Base-by-base conservation (phyloP, 2,888 invertebrate species). In the Ophioninae sp. region DNA sequence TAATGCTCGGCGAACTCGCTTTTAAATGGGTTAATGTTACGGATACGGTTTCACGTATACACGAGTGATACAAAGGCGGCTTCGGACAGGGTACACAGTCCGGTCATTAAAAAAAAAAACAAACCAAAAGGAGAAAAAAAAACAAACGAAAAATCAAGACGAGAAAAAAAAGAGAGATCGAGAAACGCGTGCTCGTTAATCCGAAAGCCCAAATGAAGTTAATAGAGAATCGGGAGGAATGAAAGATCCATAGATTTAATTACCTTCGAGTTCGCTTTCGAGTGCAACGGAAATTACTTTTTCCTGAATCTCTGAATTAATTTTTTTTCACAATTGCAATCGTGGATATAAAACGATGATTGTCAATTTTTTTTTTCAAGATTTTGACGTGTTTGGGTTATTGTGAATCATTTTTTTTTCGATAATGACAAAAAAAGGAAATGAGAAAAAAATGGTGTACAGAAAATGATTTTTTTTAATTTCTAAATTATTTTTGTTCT, bases 1-100 rank as follows among this genome's bases (percentile, higher is more conserved):
- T 30, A 58, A 41, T 61, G 63, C 41, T 39, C 77, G 76, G 13
- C 37, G 22, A 72, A 69, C 69, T 41, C 51, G 72, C 74, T 59
- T 81, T 78, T 44, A 58, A 41, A 81, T 69, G 74, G 76, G 10
- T 65, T 67, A 72, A 64, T 44, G 72, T 72, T 64, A 59, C 58
- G 20, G 6, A 67, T 37, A 79, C 81, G 81, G 81, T 84, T 79
- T 78, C 82, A 82, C 79, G 75, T 39, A 51, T 75, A 20, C 56
- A 79, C 72, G 30, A 8, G 13, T 30, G 30, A 64, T 51, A 71
- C 71, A 30, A 71, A 69, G 73, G 68, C 65, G 77, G 44, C 59
- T 41, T 44, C 71, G 44, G 71, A 64, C 61, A 44, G 65, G 39
- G n/a, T 56, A 56, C n/a, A n/a, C 17, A 61, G 63, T 67, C 37